phyloP scores from a whole-genome alignment of 2,888 invertebrate species.

The Spisula solida region DNA sequence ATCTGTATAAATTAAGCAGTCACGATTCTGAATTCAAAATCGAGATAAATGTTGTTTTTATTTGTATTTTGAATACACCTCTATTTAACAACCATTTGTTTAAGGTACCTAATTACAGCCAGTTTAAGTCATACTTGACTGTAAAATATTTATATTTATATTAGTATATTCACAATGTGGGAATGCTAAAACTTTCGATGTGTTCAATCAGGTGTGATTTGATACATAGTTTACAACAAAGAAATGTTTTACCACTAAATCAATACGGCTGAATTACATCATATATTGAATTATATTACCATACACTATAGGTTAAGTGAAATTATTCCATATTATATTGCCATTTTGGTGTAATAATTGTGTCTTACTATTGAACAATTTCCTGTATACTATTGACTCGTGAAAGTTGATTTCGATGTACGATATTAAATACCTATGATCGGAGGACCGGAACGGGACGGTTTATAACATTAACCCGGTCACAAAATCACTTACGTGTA shows the following conservation, averaged over 20 bases:
- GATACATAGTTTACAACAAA: not conserved
- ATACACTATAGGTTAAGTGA: not conserved
- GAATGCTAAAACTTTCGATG: not conserved
- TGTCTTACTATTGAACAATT: not conserved
- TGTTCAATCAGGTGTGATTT: not conserved
- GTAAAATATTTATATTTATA: no score
- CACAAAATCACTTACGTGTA: constrained; percentile 3
- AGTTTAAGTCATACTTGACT: no score
- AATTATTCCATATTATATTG: not conserved
- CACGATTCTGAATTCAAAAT: no score
- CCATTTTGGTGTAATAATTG: constrained; percentile 1
- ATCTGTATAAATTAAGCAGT: no score
- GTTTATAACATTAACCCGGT: not conserved
- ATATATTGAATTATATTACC: not conserved
- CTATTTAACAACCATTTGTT: no score
- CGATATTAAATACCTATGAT: not conserved
- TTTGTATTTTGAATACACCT: no score
- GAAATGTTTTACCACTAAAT: not conserved
- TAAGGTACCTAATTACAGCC: no score
- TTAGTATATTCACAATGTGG: no score
- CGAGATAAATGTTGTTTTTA: no score
- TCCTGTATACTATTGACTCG: not conserved
- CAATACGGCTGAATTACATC: not conserved
- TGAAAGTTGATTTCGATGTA: not conserved
- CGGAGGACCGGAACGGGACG: constrained; percentile 13